phyloP scores from a whole-genome alignment of 2,888 invertebrate genomes.

The Diarsia dahlii region DNA sequence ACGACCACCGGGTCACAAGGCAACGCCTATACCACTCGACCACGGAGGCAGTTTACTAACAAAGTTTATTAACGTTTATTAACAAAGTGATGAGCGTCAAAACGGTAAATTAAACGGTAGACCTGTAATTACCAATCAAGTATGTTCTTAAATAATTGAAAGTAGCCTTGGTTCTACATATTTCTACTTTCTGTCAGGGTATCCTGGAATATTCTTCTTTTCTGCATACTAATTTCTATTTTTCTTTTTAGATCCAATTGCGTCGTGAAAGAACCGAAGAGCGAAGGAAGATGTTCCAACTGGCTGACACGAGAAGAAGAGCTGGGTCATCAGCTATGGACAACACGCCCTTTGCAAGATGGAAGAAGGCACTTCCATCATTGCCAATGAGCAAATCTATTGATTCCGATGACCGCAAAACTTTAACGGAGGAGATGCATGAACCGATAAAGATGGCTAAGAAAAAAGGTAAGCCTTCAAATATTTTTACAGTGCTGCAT shows the following conservation, averaged over 20 bases:
- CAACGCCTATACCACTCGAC: no score
- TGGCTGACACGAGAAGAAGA: conserved; percentile 93
- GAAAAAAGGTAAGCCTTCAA: conserved; percentile 79
- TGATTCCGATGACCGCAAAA: conserved; percentile 87
- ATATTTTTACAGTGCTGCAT: background rate
- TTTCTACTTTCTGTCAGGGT: background rate
- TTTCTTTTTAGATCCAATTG: conserved; percentile 92
- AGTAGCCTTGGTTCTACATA: background rate
- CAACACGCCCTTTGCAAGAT: conserved; percentile 92
- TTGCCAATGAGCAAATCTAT: conserved; percentile 91
- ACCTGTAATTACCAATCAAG: background rate
- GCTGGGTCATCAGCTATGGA: conserved; percentile 91
- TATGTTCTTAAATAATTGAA: background rate
- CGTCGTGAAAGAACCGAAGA: conserved; percentile 98
- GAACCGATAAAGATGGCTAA: conserved; percentile 76
- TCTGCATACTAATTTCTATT: background rate
- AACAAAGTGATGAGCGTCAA: background rate
- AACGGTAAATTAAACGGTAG: background rate
- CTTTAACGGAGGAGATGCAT: conserved; percentile 75
- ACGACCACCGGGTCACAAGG: no score
- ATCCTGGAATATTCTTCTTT: no score
- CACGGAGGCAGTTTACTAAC: no score
- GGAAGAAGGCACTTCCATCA: conserved; percentile 93
- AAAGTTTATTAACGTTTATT: no score
- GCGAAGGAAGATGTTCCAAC: conserved; percentile 97